Conservation (phyloP, 2,888 invertebrate species). For the Carabus problematicus region DNA sequence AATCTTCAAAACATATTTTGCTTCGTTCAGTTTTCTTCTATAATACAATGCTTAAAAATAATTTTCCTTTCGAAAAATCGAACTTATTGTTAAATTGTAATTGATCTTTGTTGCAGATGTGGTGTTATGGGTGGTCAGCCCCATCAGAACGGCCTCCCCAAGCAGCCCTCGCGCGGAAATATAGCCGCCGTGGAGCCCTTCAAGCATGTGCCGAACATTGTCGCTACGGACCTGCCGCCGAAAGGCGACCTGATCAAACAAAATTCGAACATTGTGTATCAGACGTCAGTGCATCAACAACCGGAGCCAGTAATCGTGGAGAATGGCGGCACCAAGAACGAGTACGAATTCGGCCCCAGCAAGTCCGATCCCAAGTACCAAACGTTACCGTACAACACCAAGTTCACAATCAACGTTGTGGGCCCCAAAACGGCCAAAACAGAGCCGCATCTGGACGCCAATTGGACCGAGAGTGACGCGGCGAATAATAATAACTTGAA, state of each 20-base stretch:
- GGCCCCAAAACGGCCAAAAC: slow-evolving; percentile 45
- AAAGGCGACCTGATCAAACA: slow-evolving; percentile 36
- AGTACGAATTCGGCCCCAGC: slow-evolving; percentile 72
- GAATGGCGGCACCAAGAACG: slow-evolving; percentile 57
- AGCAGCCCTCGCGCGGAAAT: slow-evolving; percentile 73
- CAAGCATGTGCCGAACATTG: slow-evolving; percentile 74
- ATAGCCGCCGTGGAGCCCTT: slow-evolving; percentile 89
- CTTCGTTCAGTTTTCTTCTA: too few relatives aligned
- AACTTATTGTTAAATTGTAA: too few relatives aligned
- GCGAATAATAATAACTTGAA: slow-evolving; percentile 28
- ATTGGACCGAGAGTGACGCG: slow-evolving; percentile 6
- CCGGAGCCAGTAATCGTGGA: slow-evolving; percentile 39
- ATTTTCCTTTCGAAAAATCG: too few relatives aligned
- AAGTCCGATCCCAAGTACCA: slow-evolving; percentile 92
- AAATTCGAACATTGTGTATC: slow-evolving; percentile 45
- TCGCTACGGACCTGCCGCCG: slow-evolving; percentile 46
- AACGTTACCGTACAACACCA: slow-evolving; percentile 88
- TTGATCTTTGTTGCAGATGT: slow-evolving; percentile 28
- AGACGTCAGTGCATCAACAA: slow-evolving; percentile 53
- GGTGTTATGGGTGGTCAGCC: slow-evolving; percentile 21
- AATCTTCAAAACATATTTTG: too few relatives aligned
- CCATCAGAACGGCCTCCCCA: slow-evolving; percentile 58
- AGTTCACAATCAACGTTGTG: slow-evolving; percentile 72
- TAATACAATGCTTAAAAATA: too few relatives aligned
- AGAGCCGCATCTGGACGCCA: slow-evolving; percentile 50